phyloP scores from a whole-genome alignment of 1,140 invertebrate species.

The Conus ventricosus region DNA sequence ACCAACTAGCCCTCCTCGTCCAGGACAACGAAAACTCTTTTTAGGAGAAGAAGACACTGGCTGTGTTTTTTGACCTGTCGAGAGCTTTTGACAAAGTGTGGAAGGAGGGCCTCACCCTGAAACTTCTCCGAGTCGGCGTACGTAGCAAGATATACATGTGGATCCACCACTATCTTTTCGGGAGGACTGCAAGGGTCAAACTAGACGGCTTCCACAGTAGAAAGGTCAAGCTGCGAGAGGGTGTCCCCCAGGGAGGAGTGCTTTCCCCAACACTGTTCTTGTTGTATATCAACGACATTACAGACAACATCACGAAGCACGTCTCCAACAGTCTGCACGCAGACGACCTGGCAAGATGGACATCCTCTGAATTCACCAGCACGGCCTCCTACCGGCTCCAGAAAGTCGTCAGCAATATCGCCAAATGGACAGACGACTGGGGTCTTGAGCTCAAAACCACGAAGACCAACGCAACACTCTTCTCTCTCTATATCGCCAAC shows the following conservation, averaged over 20 bases:
- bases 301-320: not conserved
- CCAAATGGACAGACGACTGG: slow-evolving; percentile 8
- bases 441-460: not conserved
- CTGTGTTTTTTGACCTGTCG: not conserved
- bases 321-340: slow-evolving; percentile 23
- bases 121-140: not conserved
- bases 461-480: slow-evolving; percentile 14
- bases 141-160: slow-evolving; percentile 21
- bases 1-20: slow-evolving; percentile 25
- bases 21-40: slow-evolving; percentile 32
- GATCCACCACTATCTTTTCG: slow-evolving; percentile 22
- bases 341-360: slow-evolving; percentile 16
- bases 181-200: slow-evolving; percentile 27
- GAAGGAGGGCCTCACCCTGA: slow-evolving; percentile 22
- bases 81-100: slow-evolving; percentile 36
- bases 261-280: slow-evolving; percentile 21
- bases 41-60: not conserved
- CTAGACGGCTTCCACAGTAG: slow-evolving; percentile 10
- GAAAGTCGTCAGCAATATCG: slow-evolving; percentile 15
- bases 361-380: slow-evolving; percentile 18
- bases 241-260: slow-evolving; percentile 18
- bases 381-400: slow-evolving; percentile 28
- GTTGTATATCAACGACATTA: slow-evolving; percentile 24
- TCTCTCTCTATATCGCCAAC: slow-evolving; percentile 6
- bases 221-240: slow-evolving; percentile 20